Base-by-base conservation (phyloP, 2,888 invertebrate genomes). In the Polyploca ridens region DNA sequence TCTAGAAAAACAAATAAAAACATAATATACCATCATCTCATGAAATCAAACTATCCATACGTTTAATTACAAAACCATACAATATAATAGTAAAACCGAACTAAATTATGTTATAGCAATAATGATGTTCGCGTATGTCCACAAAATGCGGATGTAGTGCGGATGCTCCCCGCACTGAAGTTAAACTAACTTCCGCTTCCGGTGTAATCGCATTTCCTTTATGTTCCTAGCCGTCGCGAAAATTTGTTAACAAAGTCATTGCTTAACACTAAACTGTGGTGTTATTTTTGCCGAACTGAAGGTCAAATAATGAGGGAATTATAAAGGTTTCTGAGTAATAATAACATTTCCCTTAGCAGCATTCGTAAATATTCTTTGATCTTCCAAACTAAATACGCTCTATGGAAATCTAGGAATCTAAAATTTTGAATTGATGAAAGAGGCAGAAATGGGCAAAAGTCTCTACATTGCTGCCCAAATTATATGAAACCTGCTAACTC, bases 131-230 rank as follows among this genome's bases (percentile, higher is more conserved):
- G 67, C 71, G 41, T 41, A 71, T 73, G 75, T 76, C 72, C 72
- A 69, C 73, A 74, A 79, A 81, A 77, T 70, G 73, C 79, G 84
- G 85, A 85, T 81, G 82, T 80, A 81, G 74, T 73, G 76, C 81
- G 85, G 82, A 85, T 77, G 81, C 82, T 81, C 80, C 75, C 77
- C 79, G 78, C 77, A 78, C 76, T 81, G 74, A 88, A 90, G 84
- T 90, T 89, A 86, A 86, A 89, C 89, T 86, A 89, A 90, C 90
- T 89, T 91, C 90, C 90, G 85, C 79, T 84, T 82, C 79, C 83
- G 82, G 73, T 85, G 83, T 91, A 90, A 91, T 90, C 86, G 83
- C 81, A 90, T 91, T 93, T 90, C 90, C 91, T 86, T 85, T 85
- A 83, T 84, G 86, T 84, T 84, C 78, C 81, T 81, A 82, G 77